Evolutionary conservation across 2,888 invertebrate species (phyloP).

Genomic region (Galerucella calmariensis): DNA sequence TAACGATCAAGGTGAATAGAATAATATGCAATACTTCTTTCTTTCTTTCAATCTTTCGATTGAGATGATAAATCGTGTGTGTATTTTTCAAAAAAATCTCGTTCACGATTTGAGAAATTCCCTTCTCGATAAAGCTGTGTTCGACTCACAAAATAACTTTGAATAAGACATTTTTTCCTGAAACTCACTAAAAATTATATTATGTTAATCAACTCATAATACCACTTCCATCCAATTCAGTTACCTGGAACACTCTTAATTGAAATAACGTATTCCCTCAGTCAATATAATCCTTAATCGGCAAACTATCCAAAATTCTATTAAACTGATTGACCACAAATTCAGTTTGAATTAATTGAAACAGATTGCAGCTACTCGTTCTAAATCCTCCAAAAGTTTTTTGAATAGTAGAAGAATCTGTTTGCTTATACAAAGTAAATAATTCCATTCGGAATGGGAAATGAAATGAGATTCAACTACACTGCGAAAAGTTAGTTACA

Average conservation of each 20-base stretch:
- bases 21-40: no score
- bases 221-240: neutral
- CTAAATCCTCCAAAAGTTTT: constrained; percentile 2
- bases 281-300: neutral
- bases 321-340: neutral
- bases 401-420: constrained; percentile 3
- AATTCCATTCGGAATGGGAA: constrained; percentile 5
- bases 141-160: no score
- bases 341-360: neutral
- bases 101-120: no score
- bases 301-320: neutral
- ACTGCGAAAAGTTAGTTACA: constrained; percentile 1
- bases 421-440: constrained; percentile 16
- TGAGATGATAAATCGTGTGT: no score
- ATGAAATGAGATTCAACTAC: constrained; percentile 7
- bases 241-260: neutral
- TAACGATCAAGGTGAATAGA: no score
- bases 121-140: no score
- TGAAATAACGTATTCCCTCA: neutral
- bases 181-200: no score
- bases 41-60: no score
- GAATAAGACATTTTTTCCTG: no score
- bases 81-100: no score
- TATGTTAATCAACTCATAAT: no score
- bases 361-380: constrained; percentile 7